These are phyloP conservation scores for Brachypodius melanocephalos DNA, from an alignment of 2,113 vertebrate species.

Conservation along the genomic window DNA sequence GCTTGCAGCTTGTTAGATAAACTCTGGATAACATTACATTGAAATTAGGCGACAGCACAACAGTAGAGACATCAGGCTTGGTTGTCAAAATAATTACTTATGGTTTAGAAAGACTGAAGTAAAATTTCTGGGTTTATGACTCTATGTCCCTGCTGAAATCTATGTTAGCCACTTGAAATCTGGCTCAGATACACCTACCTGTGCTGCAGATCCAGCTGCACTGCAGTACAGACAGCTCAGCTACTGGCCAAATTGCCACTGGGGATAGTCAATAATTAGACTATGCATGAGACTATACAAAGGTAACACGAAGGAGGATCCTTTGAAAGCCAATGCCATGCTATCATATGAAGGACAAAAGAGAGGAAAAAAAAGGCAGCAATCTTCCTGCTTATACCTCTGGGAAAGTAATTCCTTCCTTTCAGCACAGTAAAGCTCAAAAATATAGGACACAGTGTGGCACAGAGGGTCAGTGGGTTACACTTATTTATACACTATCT, in stretches of 20 bases:
- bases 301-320: not conserved
- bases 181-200: not conserved
- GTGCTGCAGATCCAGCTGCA: not conserved
- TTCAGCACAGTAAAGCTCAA: slow-evolving; percentile 13
- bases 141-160: not conserved
- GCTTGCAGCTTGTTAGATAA: not conserved
- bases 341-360: slow-evolving; percentile 11
- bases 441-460: slow-evolving; percentile 50
- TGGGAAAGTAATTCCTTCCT: slow-evolving; percentile 4
- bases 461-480: slow-evolving; percentile 58
- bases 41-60: not conserved
- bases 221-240: not conserved
- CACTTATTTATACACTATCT: slow-evolving; percentile 42
- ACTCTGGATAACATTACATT: not conserved
- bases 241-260: not conserved
- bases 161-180: not conserved
- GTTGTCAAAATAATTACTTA: not conserved
- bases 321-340: not conserved
- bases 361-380: not conserved
- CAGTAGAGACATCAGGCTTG: not conserved
- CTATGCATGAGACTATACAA: not conserved
- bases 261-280: slow-evolving; percentile 35
- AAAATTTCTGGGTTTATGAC: not conserved
- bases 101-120: not conserved
- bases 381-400: not conserved